Evolutionary conservation across 2,113 vertebrate species (phyloP).

Genomic region (Odontesthes bonariensis): DNA sequence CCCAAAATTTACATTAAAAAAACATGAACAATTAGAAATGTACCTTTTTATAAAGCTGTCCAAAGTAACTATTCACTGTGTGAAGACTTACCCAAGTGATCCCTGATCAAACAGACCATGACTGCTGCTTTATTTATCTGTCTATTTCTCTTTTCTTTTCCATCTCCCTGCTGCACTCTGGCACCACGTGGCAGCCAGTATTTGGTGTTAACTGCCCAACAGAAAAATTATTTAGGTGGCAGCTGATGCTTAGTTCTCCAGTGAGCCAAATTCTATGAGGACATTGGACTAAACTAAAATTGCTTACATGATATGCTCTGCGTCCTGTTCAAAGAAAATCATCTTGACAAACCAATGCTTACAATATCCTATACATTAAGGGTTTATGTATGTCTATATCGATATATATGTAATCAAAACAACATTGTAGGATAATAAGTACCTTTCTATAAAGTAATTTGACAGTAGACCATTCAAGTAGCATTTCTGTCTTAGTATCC

Average conservation of each 20-base stretch:
- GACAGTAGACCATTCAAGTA: background rate
- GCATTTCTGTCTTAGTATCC: background rate
- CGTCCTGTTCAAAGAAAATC: background rate
- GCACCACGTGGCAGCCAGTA: slow-evolving; percentile 3
- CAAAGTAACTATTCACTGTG: slow-evolving; percentile 23
- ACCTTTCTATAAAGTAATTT: slow-evolving; percentile 5
- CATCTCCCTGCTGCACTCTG: slow-evolving; percentile 29
- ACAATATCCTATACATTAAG: background rate
- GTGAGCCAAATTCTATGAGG: background rate
- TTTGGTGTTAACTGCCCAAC: slow-evolving; percentile 24
- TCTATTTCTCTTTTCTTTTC: slow-evolving; percentile 35
- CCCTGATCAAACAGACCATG: slow-evolving; percentile 46
- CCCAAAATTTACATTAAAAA: slow-evolving; percentile 14
- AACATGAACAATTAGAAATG: slow-evolving; percentile 27
- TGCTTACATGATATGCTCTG: background rate
- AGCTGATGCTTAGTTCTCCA: slow-evolving; percentile 7
- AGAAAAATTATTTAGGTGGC: slow-evolving; percentile 21
- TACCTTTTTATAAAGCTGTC: slow-evolving; percentile 26
- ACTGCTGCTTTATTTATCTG: slow-evolving; percentile 51
- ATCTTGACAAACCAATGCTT: background rate
- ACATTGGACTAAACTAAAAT: slow-evolving; percentile 1
- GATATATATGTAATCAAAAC: background rate
- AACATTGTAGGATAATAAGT: background rate
- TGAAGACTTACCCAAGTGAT: slow-evolving; percentile 23
- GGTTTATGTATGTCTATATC: background rate